Conservation (phyloP, 1,140 invertebrate genomes). For the Drosophila obscura region DNA sequence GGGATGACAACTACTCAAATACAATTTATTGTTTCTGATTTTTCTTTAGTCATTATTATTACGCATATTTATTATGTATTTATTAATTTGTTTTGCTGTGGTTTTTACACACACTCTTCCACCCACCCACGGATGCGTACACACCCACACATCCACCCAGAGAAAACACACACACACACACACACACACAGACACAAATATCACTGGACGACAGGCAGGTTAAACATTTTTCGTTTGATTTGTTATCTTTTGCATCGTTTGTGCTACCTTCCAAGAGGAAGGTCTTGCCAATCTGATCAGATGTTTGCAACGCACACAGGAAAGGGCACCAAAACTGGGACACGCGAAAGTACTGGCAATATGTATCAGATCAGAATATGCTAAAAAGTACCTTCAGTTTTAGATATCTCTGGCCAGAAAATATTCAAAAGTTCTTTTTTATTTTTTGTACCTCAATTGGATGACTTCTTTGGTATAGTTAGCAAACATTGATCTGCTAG, state of each 20-base stretch:
- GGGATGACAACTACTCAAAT: conserved; percentile 64
- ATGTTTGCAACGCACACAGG: too few relatives aligned
- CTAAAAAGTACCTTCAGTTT: too few relatives aligned
- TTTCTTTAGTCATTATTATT: conserved; percentile 81
- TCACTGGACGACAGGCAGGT: conserved; percentile 32
- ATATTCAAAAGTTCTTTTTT: too few relatives aligned
- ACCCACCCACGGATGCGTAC: too few relatives aligned
- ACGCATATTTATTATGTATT: conserved; percentile 80
- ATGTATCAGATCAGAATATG: too few relatives aligned
- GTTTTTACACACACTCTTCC: conserved; percentile 30
- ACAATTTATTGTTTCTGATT: conserved; percentile 81
- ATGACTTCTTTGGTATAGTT: too few relatives aligned
- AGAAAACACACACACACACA: neutral
- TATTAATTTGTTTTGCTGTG: conserved; percentile 80
- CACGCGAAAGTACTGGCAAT: too few relatives aligned
- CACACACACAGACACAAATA: neutral
- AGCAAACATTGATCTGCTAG: too few relatives aligned
- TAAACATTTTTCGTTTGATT: conserved; percentile 71
- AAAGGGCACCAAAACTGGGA: too few relatives aligned
- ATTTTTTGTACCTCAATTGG: too few relatives aligned
- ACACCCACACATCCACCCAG: conserved; percentile 2
- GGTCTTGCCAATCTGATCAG: too few relatives aligned
- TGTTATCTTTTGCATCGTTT: conserved; percentile 60
- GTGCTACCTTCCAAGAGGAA: neutral
- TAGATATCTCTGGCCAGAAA: too few relatives aligned